These are phyloP conservation scores for Ganaspis sp. DNA, from an alignment of 1,140 invertebrate genomes.

Conservation along the genomic window DNA sequence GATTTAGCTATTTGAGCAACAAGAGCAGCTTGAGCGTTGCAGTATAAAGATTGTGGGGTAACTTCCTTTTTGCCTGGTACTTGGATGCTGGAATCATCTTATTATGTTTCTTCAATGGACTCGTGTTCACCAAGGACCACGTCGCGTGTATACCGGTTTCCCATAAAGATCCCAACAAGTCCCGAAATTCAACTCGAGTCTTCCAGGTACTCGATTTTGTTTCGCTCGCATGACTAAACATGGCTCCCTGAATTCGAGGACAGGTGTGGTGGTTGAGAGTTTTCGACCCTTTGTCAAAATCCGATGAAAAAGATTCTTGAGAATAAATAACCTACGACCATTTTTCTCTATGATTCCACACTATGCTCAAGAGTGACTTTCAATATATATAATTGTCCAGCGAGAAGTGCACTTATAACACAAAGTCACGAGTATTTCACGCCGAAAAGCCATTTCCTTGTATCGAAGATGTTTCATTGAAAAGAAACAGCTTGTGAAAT, in stretches of 20 bases:
- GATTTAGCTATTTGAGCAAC: neutral
- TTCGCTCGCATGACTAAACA: constrained; percentile 21
- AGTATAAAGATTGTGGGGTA: neutral
- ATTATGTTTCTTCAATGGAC: constrained; percentile 29
- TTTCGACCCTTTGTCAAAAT: constrained; percentile 9
- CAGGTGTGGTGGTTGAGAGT: constrained; percentile 24
- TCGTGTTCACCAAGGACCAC: constrained; percentile 34
- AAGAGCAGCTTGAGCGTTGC: neutral
- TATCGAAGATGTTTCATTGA: neutral
- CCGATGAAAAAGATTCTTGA: neutral
- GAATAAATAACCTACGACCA: neutral
- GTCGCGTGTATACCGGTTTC: constrained; percentile 34
- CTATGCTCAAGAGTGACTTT: neutral
- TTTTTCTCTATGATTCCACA: neutral
- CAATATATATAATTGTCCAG: neutral
- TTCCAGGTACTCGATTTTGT: constrained; percentile 30
- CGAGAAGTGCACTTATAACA: neutral
- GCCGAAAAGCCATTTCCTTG: neutral
- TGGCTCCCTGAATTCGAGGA: constrained; percentile 29
- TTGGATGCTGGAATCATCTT: constrained; percentile 27
- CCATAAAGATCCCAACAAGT: constrained; percentile 28
- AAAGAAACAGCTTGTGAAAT: neutral
- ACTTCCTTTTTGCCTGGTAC: constrained; percentile 1
- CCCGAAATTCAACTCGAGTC: constrained; percentile 37
- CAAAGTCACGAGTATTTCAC: neutral